A percentile compares a stretch with the other conserved stretches of the same genome.
phyloP scores from a whole-genome alignment of 2,888 invertebrate genomes.

The Deilephila porcellus region DNA sequence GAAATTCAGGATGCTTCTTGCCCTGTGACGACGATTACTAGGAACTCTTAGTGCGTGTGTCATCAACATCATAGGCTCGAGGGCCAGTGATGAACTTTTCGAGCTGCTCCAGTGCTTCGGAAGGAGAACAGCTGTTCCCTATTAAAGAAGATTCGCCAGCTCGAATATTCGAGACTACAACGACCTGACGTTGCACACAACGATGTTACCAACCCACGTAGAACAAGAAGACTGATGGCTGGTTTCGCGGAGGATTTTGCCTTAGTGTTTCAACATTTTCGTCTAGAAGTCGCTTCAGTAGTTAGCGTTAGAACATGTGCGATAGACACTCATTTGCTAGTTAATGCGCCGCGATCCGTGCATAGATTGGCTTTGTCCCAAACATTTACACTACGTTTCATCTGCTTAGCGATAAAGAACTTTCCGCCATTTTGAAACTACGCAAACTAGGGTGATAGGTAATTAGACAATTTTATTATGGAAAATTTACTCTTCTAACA shows the following conservation, averaged over 20 bases:
- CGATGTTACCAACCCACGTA: too few relatives aligned
- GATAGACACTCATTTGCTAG: background rate
- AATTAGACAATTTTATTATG: too few relatives aligned
- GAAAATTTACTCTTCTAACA: too few relatives aligned
- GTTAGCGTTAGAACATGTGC: background rate
- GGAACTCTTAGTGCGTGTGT: too few relatives aligned
- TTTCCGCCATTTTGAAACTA: background rate
- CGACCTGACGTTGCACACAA: background rate
- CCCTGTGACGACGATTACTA: too few relatives aligned
- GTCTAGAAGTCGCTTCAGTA: background rate
- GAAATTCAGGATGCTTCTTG: too few relatives aligned
- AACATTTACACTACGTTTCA: slow-evolving; percentile 6
- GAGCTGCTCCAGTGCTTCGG: too few relatives aligned
- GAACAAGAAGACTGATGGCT: background rate
- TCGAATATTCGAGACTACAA: too few relatives aligned
- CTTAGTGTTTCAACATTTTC: background rate
- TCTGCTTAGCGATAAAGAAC: background rate
- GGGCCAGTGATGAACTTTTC: too few relatives aligned
- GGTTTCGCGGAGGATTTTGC: background rate
- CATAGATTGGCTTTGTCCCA: slow-evolving; percentile 6
- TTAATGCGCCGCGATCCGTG: slow-evolving; percentile 6
- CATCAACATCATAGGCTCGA: too few relatives aligned
- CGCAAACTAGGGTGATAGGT: background rate
- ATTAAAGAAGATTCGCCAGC: too few relatives aligned
- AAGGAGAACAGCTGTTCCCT: too few relatives aligned